These are phyloP conservation scores for Sphenodon punctatus DNA, from an alignment of 2,797 vertebrate genomes.

Conservation along the genomic window DNA sequence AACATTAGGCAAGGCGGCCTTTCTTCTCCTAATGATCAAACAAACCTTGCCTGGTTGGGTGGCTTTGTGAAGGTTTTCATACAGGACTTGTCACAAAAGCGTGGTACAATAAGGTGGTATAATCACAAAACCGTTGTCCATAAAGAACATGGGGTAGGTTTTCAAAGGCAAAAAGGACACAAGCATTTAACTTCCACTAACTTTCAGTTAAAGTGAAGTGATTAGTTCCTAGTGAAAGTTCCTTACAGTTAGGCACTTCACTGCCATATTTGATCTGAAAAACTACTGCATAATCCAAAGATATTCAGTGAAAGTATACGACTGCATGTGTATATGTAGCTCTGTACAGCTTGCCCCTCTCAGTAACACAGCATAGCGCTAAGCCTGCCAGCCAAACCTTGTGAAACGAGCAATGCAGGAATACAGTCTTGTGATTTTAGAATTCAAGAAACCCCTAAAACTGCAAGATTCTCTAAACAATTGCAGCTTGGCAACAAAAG, in stretches of 20 bases:
- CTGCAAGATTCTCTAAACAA: no score
- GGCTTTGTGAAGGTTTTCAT: background rate
- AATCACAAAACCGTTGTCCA: background rate
- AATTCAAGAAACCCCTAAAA: no score
- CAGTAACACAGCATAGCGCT: background rate
- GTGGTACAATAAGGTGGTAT: rapidly evolving
- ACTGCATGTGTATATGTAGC: no score
- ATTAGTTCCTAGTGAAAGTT: no score
- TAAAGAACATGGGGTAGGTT: background rate
- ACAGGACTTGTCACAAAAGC: background rate
- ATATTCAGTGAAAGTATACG: rapidly evolving
- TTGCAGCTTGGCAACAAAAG: no score
- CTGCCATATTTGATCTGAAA: no score
- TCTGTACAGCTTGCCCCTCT: no score
- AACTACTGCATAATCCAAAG: rapidly evolving
- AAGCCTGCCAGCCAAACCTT: background rate
- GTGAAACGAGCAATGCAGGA: rapidly evolving
- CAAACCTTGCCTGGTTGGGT: background rate
- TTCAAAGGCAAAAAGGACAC: background rate
- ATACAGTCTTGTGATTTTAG: no score
- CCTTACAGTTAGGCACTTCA: no score
- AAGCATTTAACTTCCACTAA: no score
- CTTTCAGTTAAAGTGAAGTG: no score
- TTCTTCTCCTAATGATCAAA: background rate
- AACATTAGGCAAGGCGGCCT: background rate